Conservation (phyloP, 2,797 vertebrate genomes). For the Anniella stebbinsi region DNA sequence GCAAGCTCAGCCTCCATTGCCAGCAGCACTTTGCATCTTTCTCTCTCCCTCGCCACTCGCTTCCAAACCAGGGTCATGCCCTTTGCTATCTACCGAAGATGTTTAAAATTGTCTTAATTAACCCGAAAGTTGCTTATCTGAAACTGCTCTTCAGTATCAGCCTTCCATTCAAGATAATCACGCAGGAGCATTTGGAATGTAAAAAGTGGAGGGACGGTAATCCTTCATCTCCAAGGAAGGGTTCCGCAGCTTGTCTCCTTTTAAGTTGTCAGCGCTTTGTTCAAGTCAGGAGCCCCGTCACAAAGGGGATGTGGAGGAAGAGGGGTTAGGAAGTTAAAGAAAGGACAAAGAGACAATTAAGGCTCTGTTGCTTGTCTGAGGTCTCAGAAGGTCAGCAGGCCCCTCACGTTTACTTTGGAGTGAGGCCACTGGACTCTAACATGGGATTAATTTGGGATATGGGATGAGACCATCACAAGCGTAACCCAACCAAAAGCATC, state of each 20-base stretch:
- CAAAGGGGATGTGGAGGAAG: constrained; percentile 35
- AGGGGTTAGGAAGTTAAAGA: constrained; percentile 38
- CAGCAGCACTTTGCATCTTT: constrained; percentile 8
- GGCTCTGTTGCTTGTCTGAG: neutral
- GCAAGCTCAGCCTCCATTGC: constrained; percentile 35
- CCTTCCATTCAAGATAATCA: constrained; percentile 49
- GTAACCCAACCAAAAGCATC: neutral
- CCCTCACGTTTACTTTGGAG: neutral
- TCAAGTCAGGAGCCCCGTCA: constrained; percentile 43
- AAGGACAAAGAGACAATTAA: constrained; percentile 36
- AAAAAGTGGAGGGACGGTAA: constrained; percentile 35
- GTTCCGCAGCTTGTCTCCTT: constrained; percentile 44
- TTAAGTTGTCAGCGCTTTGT: constrained; percentile 45
- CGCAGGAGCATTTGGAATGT: constrained; percentile 35
- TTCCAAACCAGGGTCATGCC: constrained; percentile 50
- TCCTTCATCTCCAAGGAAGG: constrained; percentile 26
- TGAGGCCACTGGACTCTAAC: neutral
- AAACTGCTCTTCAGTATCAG: constrained; percentile 59
- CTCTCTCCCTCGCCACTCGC: constrained; percentile 4
- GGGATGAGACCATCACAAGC: neutral
- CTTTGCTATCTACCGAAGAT: constrained; percentile 62
- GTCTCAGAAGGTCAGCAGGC: constrained; percentile 35
- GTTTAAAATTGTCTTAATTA: constrained; percentile 69
- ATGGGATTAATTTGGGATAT: neutral
- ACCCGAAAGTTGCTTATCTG: constrained; percentile 57